Evolutionary conservation across 2,113 vertebrate genomes (phyloP).

Genomic region (Chroicocephalus ridibundus): DNA sequence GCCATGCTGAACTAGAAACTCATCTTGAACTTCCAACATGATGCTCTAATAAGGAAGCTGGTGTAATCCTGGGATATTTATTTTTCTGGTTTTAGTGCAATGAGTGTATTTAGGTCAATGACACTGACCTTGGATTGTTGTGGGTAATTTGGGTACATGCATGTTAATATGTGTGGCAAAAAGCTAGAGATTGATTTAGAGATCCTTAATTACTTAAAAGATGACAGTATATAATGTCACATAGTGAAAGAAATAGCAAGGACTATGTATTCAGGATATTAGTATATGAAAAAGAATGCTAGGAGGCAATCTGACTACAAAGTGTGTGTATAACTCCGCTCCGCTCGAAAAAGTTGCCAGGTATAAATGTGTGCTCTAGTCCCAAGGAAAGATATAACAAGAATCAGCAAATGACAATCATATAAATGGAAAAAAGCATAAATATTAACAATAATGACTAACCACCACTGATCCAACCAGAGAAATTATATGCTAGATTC

Average conservation of each 20-base stretch:
- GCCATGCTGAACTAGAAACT: background rate
- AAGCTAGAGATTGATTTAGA: background rate
- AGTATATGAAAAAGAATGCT: background rate
- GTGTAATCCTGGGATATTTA: background rate
- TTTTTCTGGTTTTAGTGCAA: background rate
- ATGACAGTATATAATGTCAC: background rate
- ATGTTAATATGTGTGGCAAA: background rate
- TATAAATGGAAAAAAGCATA: background rate
- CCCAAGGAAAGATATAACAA: background rate
- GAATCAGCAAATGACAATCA: background rate
- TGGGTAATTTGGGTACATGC: background rate
- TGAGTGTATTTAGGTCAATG: background rate
- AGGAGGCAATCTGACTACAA: background rate
- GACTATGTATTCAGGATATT: background rate
- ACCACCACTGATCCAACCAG: background rate
- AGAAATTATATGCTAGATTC: background rate
- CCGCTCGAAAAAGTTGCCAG: background rate
- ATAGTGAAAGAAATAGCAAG: background rate
- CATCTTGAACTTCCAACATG: background rate
- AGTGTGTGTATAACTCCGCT: background rate
- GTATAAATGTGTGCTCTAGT: background rate
- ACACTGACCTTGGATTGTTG: background rate
- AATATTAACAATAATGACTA: background rate
- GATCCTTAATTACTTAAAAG: background rate
- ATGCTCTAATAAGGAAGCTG: background rate